Evolutionary conservation across 2,797 vertebrate species (phyloP).

Genomic region (Neomorphus geoffroyi): DNA sequence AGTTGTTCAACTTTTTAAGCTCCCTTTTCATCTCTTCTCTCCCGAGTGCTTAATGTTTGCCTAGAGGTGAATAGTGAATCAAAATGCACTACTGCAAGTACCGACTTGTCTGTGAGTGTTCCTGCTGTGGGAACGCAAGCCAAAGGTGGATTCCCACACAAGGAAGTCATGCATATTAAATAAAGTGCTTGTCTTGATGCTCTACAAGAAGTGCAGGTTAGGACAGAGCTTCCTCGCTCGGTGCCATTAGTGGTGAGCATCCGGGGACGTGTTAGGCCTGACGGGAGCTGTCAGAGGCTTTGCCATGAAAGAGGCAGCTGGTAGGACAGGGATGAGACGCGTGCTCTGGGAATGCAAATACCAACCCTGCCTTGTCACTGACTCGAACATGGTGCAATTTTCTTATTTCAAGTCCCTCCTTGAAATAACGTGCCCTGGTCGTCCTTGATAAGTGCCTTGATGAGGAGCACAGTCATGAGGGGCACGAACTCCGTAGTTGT

Average conservation of each 20-base stretch:
- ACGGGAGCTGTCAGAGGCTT: accelerated
- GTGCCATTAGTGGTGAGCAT: not conserved
- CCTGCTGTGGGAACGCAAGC: constrained; percentile 39
- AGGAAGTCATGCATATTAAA: constrained; percentile 12
- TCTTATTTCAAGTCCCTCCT: not conserved
- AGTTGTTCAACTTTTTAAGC: not conserved
- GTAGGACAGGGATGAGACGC: not conserved
- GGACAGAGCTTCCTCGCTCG: not conserved
- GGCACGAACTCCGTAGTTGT: not conserved
- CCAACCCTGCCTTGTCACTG: not conserved
- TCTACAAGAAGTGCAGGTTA: not conserved
- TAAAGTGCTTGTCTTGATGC: not conserved
- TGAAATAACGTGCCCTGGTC: not conserved
- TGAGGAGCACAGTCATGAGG: not conserved
- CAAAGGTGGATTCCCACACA: constrained; percentile 40
- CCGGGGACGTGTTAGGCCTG: not conserved
- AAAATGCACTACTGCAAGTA: constrained; percentile 32
- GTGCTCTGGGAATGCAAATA: not conserved
- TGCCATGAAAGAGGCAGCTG: not conserved
- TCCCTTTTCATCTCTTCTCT: constrained; percentile 14
- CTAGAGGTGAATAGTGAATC: constrained; percentile 21
- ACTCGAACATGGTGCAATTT: not conserved
- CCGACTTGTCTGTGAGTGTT: constrained; percentile 20
- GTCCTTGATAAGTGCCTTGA: not conserved
- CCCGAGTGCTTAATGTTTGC: constrained; percentile 17